These are phyloP conservation scores for Thunnus albacares DNA, from an alignment of 2,797 vertebrate genomes.

Conservation along the genomic window DNA sequence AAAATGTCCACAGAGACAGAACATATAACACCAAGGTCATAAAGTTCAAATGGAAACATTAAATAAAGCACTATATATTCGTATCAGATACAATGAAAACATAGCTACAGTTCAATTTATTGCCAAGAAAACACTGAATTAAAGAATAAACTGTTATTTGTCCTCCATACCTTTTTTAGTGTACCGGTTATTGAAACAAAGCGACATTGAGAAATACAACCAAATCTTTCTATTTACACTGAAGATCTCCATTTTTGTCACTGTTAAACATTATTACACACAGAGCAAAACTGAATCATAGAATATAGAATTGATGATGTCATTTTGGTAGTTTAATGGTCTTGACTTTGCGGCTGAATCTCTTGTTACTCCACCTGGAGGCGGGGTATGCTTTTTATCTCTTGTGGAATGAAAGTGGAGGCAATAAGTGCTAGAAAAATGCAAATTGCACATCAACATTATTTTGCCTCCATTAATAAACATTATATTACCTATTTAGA, in stretches of 20 bases:
- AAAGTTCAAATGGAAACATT: conserved; percentile 70
- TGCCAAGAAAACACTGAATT: conserved; percentile 48
- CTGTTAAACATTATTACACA: conserved; percentile 23
- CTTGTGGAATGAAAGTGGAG: too few species aligned
- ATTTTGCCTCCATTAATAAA: background rate
- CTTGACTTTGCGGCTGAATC: conserved; percentile 11
- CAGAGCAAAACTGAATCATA: background rate
- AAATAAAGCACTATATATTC: conserved; percentile 66
- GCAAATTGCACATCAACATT: background rate
- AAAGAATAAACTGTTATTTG: conserved; percentile 32
- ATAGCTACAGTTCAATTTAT: conserved; percentile 39
- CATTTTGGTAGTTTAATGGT: background rate
- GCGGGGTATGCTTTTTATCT: too few species aligned
- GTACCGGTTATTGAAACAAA: conserved; percentile 44
- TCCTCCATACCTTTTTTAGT: conserved; percentile 28
- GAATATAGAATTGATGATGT: background rate
- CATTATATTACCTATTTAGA: background rate
- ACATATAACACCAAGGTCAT: conserved; percentile 58
- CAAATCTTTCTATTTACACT: conserved; percentile 60
- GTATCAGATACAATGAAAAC: conserved; percentile 62
- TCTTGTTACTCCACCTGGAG: background rate
- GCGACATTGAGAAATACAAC: conserved; percentile 41
- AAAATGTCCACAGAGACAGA: conserved; percentile 63
- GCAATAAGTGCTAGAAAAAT: background rate
- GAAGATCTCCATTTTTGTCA: conserved; percentile 18